Conservation (phyloP, 2,113 vertebrate species). For the Aptenodytes forsteri region DNA sequence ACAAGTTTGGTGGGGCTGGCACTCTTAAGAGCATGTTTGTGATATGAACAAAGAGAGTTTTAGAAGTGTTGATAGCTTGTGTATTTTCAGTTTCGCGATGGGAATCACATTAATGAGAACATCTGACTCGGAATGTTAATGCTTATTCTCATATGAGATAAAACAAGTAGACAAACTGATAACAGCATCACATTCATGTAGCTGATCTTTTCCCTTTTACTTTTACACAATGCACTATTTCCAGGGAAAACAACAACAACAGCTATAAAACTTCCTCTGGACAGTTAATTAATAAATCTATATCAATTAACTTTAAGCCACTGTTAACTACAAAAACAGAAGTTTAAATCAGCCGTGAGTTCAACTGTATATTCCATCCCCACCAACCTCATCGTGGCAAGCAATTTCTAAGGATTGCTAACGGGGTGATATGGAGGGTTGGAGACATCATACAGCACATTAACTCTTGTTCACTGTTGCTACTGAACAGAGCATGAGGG, state of each 20-base stretch:
- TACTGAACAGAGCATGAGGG: not conserved
- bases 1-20: not conserved
- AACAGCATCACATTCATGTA: not conserved
- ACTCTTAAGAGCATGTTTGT: not conserved
- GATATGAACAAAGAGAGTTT: constrained; percentile 23
- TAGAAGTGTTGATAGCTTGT: constrained; percentile 22
- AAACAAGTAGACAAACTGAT: constrained; percentile 44
- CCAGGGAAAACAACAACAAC: not conserved
- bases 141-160: constrained; percentile 17
- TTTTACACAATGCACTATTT: not conserved
- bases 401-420: not conserved
- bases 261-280: constrained; percentile 12
- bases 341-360: not conserved
- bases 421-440: not conserved
- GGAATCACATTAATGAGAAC: constrained; percentile 55
- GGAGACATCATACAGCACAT: not conserved
- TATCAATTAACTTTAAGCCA: constrained; percentile 13
- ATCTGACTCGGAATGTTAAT: constrained; percentile 42
- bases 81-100: not conserved
- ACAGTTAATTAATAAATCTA: constrained; percentile 39
- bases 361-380: not conserved
- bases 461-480: not conserved
- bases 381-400: not conserved
- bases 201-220: not conserved
- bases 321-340: not conserved